Evolutionary conservation across 2,888 invertebrate species (phyloP).

Genomic region (Sarcophaga carnaria): DNA sequence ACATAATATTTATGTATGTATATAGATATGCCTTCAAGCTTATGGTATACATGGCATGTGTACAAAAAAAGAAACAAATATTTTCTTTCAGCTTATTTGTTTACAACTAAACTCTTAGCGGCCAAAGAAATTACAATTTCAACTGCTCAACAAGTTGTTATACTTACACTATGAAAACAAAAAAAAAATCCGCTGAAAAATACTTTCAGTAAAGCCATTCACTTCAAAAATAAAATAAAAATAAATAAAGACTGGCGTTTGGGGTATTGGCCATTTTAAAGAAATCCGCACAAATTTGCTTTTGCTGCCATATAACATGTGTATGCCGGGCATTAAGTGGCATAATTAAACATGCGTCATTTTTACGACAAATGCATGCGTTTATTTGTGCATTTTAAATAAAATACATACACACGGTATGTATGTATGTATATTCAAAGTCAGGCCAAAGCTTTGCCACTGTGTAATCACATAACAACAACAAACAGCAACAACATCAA

Average conservation of each 20-base stretch:
- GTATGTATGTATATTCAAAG: slow-evolving; percentile 13
- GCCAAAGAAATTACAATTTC: no score
- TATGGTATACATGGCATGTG: no score
- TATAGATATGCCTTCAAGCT: no score
- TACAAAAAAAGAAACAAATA: not conserved
- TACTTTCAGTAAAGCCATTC: no score
- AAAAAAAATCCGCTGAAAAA: no score
- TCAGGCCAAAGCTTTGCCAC: slow-evolving; percentile 18
- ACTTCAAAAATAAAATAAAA: no score
- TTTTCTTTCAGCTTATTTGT: no score
- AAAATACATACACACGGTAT: not conserved
- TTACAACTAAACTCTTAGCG: no score
- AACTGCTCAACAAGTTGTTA: no score
- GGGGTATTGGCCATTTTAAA: not conserved
- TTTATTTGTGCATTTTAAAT: slow-evolving; percentile 16
- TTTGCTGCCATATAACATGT: slow-evolving; percentile 16
- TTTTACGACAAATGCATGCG: slow-evolving; percentile 22
- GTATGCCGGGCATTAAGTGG: no score
- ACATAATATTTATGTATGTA: slow-evolving; percentile 21
- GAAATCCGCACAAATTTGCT: not conserved
- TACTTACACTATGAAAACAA: no score
- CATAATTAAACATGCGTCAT: slow-evolving; percentile 40
- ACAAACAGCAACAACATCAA: not conserved
- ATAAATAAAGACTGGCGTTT: no score
- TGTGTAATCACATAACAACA: not conserved